A percentile compares a stretch with the other conserved stretches of the same genome.
phyloP scores from a whole-genome alignment of 2,797 vertebrate genomes.

The Hyperoplus immaculatus region DNA sequence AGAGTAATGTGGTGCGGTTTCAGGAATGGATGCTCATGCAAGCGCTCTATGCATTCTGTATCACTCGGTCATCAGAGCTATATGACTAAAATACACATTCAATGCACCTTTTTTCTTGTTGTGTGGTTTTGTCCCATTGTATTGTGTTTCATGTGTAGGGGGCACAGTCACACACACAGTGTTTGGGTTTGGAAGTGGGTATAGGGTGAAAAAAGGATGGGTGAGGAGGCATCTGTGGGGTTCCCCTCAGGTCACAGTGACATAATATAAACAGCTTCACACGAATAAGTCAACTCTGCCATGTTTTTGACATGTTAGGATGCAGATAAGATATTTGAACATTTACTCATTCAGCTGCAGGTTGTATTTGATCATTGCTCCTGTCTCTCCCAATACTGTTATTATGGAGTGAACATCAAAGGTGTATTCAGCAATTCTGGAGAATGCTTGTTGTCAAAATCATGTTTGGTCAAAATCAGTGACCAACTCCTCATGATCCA shows the following conservation, averaged over 20 bases:
- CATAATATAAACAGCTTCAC: slow-evolving; percentile 11
- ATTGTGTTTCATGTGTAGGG: neutral
- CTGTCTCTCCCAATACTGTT: neutral
- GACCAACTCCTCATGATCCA: too few species aligned
- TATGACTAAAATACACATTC: neutral
- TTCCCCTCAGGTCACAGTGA: slow-evolving; percentile 42
- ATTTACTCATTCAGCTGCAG: neutral
- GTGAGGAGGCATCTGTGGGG: slow-evolving; percentile 10
- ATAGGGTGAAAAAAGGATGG: neutral
- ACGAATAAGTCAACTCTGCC: neutral
- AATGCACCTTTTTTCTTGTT: neutral
- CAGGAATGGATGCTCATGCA: neutral
- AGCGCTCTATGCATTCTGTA: neutral
- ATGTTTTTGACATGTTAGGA: neutral
- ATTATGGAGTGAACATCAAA: neutral
- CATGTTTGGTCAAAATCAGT: too few species aligned
- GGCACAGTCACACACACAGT: neutral
- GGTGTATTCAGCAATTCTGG: too few species aligned
- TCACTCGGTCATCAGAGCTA: neutral
- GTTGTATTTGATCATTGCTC: neutral
- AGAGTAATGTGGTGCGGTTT: neutral
- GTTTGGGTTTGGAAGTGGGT: neutral
- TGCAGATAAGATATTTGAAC: neutral
- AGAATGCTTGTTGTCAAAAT: too few species aligned
- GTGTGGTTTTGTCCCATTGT: neutral